Base-by-base conservation (phyloP, 2,888 invertebrate species). In the Xestia sexstrigata region DNA sequence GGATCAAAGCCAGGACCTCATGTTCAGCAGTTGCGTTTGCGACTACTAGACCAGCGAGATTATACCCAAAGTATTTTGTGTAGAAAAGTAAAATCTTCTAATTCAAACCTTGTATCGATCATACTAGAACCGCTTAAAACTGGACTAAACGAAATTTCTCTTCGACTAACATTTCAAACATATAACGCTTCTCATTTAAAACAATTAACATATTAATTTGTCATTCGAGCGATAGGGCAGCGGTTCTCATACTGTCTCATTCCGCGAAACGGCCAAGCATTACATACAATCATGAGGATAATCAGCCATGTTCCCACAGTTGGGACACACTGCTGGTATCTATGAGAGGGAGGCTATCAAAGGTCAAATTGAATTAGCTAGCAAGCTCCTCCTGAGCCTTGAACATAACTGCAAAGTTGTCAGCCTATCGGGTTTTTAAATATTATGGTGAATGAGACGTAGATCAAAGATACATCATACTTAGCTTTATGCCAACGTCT, bases 191-290 rank as follows among this genome's bases (percentile, higher is more conserved):
- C 70, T 83, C 30, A 72, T 83, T 71, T 74, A 60, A 65, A 83
- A 69, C 20, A 1, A 82, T 82, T 82, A 79, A 74, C 83, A 81
- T 83, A 71, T 62, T 68, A 45, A 83, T 84, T 66, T 72, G 63
- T 58, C 83, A 65, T 69, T 72, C 49, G 58, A 69, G 35, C 70
- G 69, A 26, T 35, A 0, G 42, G 2, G 13, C 78, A 72, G 60
- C 4, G 72, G 45, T 70, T 66, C 71, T 83, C 78, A 82, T 1
- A 77, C n/a, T 81, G 55, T 74, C 8, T 58, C 42, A 20, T 7
- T 20, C 15, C 17, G 26, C 7, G 30, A 15, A 26, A 7, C 30
- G 20, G 26, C 58, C 0, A 66, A 66, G 9, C 13, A 42, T 23
- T 17, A 7, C 8, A n/a, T 11, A 62, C 62, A 58, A 26, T 58